phyloP scores from a whole-genome alignment of 2,888 invertebrate species.

The Polydrusus cervinus region DNA sequence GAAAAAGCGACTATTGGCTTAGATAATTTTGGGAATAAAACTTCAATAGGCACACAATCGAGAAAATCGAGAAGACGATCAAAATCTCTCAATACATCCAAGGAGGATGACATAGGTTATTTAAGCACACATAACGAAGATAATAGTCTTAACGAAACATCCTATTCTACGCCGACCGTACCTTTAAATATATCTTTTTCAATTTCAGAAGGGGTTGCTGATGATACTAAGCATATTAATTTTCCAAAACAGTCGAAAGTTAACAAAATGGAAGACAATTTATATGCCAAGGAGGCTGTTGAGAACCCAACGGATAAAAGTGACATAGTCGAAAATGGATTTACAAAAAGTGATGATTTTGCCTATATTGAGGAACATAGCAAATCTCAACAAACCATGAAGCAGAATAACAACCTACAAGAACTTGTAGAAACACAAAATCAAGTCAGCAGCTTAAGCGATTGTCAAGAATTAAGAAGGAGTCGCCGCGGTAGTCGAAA shows the following conservation, averaged over 20 bases:
- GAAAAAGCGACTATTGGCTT: constrained; percentile 60
- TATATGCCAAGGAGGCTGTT: background rate
- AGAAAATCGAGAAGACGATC: constrained; percentile 31
- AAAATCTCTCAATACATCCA: constrained; percentile 7
- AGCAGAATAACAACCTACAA: background rate
- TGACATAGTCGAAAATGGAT: background rate
- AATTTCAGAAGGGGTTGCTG: constrained; percentile 10
- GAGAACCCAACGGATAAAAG: background rate
- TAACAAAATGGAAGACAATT: background rate
- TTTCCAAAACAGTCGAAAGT: background rate
- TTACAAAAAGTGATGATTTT: background rate
- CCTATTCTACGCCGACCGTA: background rate
- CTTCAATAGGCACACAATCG: background rate
- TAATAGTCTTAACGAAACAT: background rate
- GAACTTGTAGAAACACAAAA: background rate
- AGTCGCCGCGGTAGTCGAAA: constrained; percentile 62
- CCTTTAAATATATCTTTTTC: constrained; percentile 20
- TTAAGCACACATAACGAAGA: constrained; percentile 12
- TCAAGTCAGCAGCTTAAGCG: constrained; percentile 13
- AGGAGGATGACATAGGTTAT: background rate
- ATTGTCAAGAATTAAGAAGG: constrained; percentile 58
- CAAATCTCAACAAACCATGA: background rate
- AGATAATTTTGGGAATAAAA: constrained; percentile 52
- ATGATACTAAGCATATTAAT: background rate
- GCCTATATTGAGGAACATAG: background rate